Percentiles rank a stretch among this genome's conserved stretches.
Evolutionary conservation across 2,797 vertebrate species (phyloP).

Genomic region (Carapus acus): DNA sequence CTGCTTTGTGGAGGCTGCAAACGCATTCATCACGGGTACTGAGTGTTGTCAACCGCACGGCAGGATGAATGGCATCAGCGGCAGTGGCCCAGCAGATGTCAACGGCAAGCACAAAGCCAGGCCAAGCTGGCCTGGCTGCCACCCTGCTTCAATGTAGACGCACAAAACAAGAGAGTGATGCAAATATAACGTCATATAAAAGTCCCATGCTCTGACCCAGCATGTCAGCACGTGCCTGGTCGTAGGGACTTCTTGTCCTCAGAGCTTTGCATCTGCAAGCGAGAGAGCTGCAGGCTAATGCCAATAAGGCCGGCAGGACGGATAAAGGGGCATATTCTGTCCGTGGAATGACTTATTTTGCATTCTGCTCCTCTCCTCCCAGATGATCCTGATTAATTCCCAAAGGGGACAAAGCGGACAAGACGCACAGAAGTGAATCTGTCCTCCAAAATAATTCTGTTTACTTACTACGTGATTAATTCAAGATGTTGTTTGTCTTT

Average conservation of each 20-base stretch:
- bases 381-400: constrained; percentile 13
- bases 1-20: constrained; percentile 24
- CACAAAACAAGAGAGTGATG: constrained; percentile 51
- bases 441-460: constrained; percentile 3
- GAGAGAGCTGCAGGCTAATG: constrained; percentile 3
- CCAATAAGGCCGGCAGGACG: constrained; percentile 15
- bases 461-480: not conserved
- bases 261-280: not conserved
- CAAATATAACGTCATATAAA: constrained; percentile 47
- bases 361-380: not conserved
- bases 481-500: not conserved
- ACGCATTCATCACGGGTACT: constrained; percentile 59
- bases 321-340: constrained; percentile 15
- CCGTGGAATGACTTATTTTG: constrained; percentile 3
- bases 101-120: constrained; percentile 40
- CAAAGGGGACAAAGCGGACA: constrained; percentile 7
- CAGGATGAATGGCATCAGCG: constrained; percentile 57
- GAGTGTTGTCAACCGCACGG: constrained; percentile 46
- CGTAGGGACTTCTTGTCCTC: constrained; percentile 10
- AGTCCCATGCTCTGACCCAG: too few species aligned
- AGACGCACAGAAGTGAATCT: constrained; percentile 6
- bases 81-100: constrained; percentile 54
- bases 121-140: constrained; percentile 56
- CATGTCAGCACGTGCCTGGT: too few species aligned
- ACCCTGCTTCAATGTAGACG: constrained; percentile 40